Evolutionary conservation across 2,113 vertebrate genomes (phyloP), one percentile per base, ranked within the genome.

Genomic region (Vulpes vulpes): DNA sequence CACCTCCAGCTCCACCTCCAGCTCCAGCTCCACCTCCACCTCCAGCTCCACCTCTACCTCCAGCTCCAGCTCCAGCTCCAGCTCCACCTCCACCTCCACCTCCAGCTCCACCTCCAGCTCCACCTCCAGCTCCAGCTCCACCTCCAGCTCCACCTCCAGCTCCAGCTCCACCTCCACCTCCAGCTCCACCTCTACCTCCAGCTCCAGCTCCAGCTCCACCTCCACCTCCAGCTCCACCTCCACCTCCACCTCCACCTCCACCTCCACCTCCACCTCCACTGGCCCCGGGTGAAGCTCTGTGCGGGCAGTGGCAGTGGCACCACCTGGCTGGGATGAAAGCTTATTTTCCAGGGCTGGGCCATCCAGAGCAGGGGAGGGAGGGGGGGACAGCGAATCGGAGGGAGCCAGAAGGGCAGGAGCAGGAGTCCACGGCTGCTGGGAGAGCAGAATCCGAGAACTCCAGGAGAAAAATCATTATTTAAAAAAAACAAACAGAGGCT

Each of bases 361-460:
- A 0, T 62, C 19, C 43, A 43, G 43, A 1, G 4, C 1, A 6
- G 43, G 43, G 43, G 43, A 1, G 0, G 43, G 1, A 7, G 0
- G 1, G 43, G 43, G 51, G 59, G 78, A 32, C 51, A 38, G 10
- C 22, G 8, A 49, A 17, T 64, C 0, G 4, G 35, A 65, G 53
- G 32, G 17, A 55, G 30, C 0, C 2, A 20, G 32, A 51, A 17
- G 23, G 15, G 16, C 0, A 1, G n/a, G 5, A 23, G 6, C 20
- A 35, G 22, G 73, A 3, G 32, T 6, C 23, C 3, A 0, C 1
- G 2, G 71, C 79, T 11, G 2, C 11, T n/a, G 32, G 30, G n/a
- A 59, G 16, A 9, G 4, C 9, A 11, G 59, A 73, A 38, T 53
- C 79, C 0, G 30, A 90, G 64, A 59, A 55, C 17, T 25, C 74